Base-by-base conservation (phyloP, 2,888 invertebrate species). In the Xestia rhomboidea region DNA sequence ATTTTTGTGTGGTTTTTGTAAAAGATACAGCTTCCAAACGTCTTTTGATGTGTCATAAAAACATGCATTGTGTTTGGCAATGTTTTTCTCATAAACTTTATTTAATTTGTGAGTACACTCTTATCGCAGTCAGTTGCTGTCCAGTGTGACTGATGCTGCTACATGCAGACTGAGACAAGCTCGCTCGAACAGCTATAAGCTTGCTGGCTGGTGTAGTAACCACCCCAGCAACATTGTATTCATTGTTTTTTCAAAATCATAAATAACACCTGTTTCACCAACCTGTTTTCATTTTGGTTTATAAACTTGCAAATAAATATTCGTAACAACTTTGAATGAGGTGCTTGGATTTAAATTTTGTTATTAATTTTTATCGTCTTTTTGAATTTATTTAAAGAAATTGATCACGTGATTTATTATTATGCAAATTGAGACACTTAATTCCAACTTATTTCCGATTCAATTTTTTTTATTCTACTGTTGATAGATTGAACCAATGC, bases 221-320 rank as follows among this genome's bases (percentile, higher is more conserved):
- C 73, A 44, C 27, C 68, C 24, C 57, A 75, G 69, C 77, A 73
- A 66, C 71, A 69, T 62, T 70, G 51, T 77, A 11, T 49, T 73
- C 24, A 80, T 60, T 57, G 30, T 64, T 71, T 85, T 77, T 85
- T 46, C 67, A 64, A 73, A 82, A 76, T 73, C 62, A 49, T 24
- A 51, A 41, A 30, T 18, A 13, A 15, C 44, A 73, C 83, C 66
- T 24, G 83, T 82, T 72, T n/a, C n/a, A n/a, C 6, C 13, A 69
- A 75, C 83, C n/a, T 51, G 86, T 78, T 77, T 44, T 49, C 46
- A 41, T 68, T 82, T 74, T 74, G 69, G 30, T 62, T 70, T 70
- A 34, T 67, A 51, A 62, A 60, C 82, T 72, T 54, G 63, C 64
- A 68, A 73, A 76, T 68, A 76, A 63, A 76, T 62, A 73, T 68